These are phyloP conservation scores for Pomatorhinus ruficollis DNA, from an alignment of 2,113 vertebrate species.

Conservation along the genomic window DNA sequence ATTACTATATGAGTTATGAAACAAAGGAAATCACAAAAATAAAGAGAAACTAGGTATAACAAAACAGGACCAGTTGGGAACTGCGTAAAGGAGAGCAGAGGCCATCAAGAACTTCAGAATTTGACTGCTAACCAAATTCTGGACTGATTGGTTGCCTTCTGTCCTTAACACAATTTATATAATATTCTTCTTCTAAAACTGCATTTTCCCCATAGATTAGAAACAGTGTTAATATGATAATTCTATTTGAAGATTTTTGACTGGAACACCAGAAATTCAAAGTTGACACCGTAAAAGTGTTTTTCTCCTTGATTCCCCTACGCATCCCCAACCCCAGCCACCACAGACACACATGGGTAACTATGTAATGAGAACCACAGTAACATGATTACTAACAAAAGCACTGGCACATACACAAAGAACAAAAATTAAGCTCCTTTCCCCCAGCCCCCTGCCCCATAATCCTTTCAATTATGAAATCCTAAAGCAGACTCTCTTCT, in stretches of 20 bases:
- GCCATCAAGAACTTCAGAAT: not conserved
- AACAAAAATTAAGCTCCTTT: not conserved
- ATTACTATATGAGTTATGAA: not conserved
- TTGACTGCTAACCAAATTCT: not conserved
- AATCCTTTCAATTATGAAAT: not conserved
- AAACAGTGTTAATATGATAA: not conserved
- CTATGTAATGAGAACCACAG: not conserved
- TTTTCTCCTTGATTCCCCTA: not conserved
- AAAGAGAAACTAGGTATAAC: not conserved
- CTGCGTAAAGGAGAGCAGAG: not conserved
- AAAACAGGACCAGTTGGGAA: not conserved
- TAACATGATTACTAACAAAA: not conserved
- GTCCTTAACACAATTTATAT: not conserved
- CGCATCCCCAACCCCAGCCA: fast-evolving
- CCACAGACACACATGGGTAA: not conserved
- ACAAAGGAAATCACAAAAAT: not conserved
- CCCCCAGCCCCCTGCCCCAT: not conserved
- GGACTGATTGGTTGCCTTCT: not conserved
- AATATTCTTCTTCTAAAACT: not conserved
- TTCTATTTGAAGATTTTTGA: not conserved
- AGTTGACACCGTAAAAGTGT: not conserved
- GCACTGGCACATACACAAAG: not conserved
- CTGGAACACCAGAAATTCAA: not conserved
- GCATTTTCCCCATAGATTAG: not conserved
- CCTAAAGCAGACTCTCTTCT: not conserved